Evolutionary conservation across 2,797 vertebrate species (phyloP).

Genomic region (Falco rusticolus): DNA sequence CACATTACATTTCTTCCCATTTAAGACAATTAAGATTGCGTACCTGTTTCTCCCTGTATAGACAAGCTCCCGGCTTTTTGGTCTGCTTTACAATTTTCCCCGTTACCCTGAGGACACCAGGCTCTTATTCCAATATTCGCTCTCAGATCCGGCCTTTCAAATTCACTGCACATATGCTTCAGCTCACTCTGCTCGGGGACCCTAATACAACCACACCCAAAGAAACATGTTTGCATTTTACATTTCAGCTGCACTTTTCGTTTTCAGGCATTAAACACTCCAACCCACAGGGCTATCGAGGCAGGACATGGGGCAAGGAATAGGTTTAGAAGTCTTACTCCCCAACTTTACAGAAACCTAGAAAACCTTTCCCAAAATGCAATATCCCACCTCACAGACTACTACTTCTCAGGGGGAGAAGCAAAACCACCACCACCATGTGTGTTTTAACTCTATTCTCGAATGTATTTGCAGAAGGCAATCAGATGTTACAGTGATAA

Average conservation of each 20-base stretch:
- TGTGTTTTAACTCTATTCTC: neutral
- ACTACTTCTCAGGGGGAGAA: neutral
- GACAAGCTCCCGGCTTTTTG: conserved; percentile 69
- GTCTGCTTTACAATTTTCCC: conserved; percentile 80
- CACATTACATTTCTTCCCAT: neutral
- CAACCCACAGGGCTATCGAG: neutral
- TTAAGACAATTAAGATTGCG: neutral
- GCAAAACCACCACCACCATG: neutral
- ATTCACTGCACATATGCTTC: conserved; percentile 83
- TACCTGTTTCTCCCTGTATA: conserved; percentile 85
- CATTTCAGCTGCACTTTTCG: neutral
- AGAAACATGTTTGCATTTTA: neutral
- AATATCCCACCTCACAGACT: neutral
- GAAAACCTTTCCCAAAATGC: neutral
- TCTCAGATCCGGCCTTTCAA: conserved; percentile 81
- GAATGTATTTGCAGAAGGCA: neutral
- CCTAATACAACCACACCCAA: conserved; percentile 67
- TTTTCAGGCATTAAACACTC: neutral
- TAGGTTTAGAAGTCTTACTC: neutral
- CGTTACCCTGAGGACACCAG: conserved; percentile 78
- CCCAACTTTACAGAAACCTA: neutral
- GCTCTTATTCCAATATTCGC: conserved; percentile 71
- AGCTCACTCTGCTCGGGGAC: conserved; percentile 84
- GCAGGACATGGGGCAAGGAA: neutral
- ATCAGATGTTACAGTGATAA: neutral